A percentile compares a stretch with the other conserved stretches of the same genome.
phyloP scores from a whole-genome alignment of 2,888 invertebrate species.

The Malthinus flaveolus region DNA sequence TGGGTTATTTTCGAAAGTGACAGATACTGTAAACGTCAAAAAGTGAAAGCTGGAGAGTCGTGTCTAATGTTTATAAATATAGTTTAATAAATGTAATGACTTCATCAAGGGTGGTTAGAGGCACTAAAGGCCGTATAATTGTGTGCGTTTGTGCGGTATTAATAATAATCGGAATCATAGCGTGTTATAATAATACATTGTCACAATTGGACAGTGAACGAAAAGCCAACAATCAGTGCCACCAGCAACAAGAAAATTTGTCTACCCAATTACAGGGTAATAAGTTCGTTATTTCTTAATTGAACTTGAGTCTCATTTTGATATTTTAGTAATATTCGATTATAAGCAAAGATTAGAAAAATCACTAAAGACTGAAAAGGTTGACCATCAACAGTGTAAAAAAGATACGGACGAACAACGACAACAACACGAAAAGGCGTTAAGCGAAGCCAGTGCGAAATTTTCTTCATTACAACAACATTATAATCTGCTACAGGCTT shows the following conservation, averaged over 20 bases:
- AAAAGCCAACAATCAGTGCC: conserved; percentile 58
- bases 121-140: conserved; percentile 62
- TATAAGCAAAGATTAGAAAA: conserved; percentile 63
- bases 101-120: conserved; percentile 60
- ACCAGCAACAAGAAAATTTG: conserved; percentile 62
- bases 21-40: neutral
- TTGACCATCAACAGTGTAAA: conserved; percentile 58
- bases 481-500: conserved; percentile 57
- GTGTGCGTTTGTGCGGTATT: conserved; percentile 58
- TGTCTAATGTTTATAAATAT: conserved; percentile 33
- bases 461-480: conserved; percentile 61
- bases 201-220: conserved; percentile 60
- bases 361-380: conserved; percentile 60
- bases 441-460: conserved; percentile 57
- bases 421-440: conserved; percentile 56
- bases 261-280: conserved; percentile 64
- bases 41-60: conserved; percentile 3
- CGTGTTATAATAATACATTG: conserved; percentile 63
- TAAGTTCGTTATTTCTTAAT: neutral
- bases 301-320: neutral
- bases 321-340: conserved; percentile 60
- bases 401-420: conserved; percentile 58
- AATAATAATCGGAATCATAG: conserved; percentile 59
- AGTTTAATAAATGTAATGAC: conserved; percentile 52
- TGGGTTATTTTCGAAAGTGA: neutral